Evolutionary conservation across 2,113 vertebrate genomes (phyloP).

Genomic region (Limnothrissa miodon): DNA sequence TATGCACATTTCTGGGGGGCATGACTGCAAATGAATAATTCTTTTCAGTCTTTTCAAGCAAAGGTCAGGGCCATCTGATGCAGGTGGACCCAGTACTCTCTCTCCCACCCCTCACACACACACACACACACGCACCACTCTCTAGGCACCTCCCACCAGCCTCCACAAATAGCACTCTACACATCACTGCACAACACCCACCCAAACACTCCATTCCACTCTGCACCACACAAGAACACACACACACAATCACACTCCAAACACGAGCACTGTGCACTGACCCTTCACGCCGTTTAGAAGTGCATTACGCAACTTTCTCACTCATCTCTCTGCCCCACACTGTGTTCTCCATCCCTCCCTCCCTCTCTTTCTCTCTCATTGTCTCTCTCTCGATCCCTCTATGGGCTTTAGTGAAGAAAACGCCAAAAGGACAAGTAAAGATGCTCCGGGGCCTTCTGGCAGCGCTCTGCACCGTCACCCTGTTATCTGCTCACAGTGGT

Average conservation of each 20-base stretch:
- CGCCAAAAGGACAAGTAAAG: neutral
- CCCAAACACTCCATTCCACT: neutral
- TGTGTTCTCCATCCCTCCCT: neutral
- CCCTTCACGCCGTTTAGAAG: slow-evolving; percentile 1
- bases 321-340: neutral
- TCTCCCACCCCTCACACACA: neutral
- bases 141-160: neutral
- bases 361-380: neutral
- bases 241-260: neutral
- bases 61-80: neutral
- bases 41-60: neutral
- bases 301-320: neutral
- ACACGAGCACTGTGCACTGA: neutral
- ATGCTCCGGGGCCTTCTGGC: neutral
- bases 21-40: neutral
- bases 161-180: slow-evolving; percentile 17
- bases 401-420: neutral
- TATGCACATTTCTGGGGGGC: neutral
- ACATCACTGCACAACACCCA: slow-evolving; percentile 11
- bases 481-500: neutral
- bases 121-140: slow-evolving; percentile 21
- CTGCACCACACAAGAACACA: neutral
- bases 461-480: neutral
- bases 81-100: neutral
- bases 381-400: neutral